Percentiles rank a stretch among this genome's conserved stretches.
Evolutionary conservation across 2,113 vertebrate species (phyloP).

Genomic region (Psittacara wagleri): DNA sequence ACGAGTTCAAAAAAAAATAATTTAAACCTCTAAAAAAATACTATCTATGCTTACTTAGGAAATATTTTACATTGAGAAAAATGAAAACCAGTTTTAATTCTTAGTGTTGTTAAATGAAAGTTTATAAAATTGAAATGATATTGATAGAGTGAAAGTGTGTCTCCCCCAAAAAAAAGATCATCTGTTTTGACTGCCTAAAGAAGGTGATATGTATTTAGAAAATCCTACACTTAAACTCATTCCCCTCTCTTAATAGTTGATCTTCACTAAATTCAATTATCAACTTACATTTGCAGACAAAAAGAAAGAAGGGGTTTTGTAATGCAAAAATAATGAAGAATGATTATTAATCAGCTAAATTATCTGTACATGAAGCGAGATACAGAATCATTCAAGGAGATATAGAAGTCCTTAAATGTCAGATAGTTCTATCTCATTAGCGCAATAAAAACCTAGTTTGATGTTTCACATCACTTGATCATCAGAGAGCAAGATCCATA

Average conservation of each 20-base stretch:
- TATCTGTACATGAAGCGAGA: not conserved
- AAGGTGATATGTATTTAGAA: not conserved
- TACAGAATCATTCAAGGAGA: slow-evolving; percentile 41
- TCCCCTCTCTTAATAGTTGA: not conserved
- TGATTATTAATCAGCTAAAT: not conserved
- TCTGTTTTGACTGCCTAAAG: not conserved
- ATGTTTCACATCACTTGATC: slow-evolving; percentile 23
- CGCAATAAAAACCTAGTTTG: slow-evolving; percentile 42
- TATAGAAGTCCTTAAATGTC: slow-evolving; percentile 25
- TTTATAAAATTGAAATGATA: not conserved
- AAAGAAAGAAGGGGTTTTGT: not conserved
- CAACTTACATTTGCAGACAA: not conserved
- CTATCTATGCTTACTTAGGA: not conserved
- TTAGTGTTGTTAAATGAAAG: not conserved
- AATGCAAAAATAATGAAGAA: not conserved
- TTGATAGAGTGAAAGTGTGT: not conserved
- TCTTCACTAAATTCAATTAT: not conserved
- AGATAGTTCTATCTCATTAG: slow-evolving; percentile 32
- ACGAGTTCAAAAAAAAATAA: not conserved
- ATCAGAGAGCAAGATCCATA: slow-evolving; percentile 20
- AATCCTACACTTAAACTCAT: not conserved
- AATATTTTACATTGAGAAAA: not conserved
- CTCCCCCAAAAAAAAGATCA: not conserved
- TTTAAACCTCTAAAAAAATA: not conserved
- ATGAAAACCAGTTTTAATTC: not conserved